phyloP scores from a whole-genome alignment of 2,797 vertebrate genomes.

The Cyclura pinguis region DNA sequence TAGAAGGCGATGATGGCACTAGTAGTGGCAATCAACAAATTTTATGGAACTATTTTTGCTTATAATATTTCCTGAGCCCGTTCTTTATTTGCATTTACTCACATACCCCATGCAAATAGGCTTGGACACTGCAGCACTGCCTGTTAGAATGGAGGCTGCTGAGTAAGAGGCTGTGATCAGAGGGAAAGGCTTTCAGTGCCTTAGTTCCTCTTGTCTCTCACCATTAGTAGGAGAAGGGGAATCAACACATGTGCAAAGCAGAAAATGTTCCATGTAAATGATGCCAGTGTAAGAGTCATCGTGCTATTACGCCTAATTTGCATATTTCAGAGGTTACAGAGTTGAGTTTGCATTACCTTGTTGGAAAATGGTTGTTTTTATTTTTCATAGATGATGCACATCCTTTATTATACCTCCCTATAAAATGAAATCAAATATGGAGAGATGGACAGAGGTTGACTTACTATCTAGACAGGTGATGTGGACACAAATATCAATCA shows the following conservation, averaged over 20 bases:
- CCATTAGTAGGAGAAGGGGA: neutral
- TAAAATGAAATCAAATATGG: neutral
- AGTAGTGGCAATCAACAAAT: too few species aligned
- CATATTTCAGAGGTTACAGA: neutral
- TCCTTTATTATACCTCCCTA: neutral
- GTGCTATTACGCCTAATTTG: neutral
- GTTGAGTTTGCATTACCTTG: neutral
- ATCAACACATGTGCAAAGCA: neutral
- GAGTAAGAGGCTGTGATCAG: neutral
- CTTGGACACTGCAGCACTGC: neutral
- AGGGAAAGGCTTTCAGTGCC: neutral
- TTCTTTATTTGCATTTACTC: neutral
- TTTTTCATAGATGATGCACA: neutral
- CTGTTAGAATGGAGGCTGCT: neutral
- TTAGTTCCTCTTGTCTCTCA: neutral
- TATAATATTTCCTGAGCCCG: neutral
- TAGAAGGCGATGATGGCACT: too few species aligned
- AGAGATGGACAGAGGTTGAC: neutral
- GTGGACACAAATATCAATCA: neutral
- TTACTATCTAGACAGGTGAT: neutral
- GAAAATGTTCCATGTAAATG: neutral
- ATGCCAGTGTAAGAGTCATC: neutral
- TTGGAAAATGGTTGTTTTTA: too few species aligned
- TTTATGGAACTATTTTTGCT: too few species aligned
- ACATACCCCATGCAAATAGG: neutral